phyloP scores from a whole-genome alignment of 1,140 invertebrate species.

The Drosophila serrata region DNA sequence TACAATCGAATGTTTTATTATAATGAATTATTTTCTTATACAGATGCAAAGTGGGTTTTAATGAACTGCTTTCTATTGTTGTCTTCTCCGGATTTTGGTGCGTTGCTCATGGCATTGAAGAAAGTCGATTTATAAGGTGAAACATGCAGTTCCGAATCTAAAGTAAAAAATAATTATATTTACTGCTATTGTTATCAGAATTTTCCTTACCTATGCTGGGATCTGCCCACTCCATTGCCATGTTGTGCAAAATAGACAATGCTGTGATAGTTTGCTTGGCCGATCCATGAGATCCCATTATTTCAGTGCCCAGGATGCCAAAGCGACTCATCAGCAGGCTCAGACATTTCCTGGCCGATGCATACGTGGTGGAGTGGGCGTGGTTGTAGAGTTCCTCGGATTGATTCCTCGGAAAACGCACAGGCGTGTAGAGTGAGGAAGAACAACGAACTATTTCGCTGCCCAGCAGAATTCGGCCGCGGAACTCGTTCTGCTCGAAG shows the following conservation, averaged over 20 bases:
- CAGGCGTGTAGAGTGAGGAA: constrained; percentile 66
- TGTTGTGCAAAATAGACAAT: constrained; percentile 71
- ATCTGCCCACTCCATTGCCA: constrained; percentile 80
- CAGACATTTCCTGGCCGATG: constrained; percentile 62
- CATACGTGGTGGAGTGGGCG: constrained; percentile 62
- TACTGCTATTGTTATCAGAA: background rate
- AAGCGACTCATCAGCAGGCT: constrained; percentile 61
- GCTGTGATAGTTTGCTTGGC: constrained; percentile 73
- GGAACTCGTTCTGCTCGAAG: constrained; percentile 79
- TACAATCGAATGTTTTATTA: background rate
- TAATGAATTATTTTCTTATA: constrained; percentile 3
- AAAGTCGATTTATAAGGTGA: constrained; percentile 47
- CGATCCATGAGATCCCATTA: constrained; percentile 50
- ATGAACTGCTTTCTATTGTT: constrained; percentile 67
- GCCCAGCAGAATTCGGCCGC: constrained; percentile 70
- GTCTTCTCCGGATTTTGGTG: constrained; percentile 37
- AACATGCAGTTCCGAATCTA: constrained; percentile 45
- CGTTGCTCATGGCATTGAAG: constrained; percentile 11
- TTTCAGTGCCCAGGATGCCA: constrained; percentile 57
- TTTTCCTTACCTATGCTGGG: constrained; percentile 45
- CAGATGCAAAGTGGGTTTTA: constrained; percentile 58
- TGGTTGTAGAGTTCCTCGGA: constrained; percentile 72
- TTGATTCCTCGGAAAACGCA: constrained; percentile 43
- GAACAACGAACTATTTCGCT: constrained; percentile 61
- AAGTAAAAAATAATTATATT: background rate